Evolutionary conservation across 2,797 vertebrate genomes (phyloP), one percentile per base, ranked within the genome.

Genomic region (Lagorchestes hirsutus): DNA sequence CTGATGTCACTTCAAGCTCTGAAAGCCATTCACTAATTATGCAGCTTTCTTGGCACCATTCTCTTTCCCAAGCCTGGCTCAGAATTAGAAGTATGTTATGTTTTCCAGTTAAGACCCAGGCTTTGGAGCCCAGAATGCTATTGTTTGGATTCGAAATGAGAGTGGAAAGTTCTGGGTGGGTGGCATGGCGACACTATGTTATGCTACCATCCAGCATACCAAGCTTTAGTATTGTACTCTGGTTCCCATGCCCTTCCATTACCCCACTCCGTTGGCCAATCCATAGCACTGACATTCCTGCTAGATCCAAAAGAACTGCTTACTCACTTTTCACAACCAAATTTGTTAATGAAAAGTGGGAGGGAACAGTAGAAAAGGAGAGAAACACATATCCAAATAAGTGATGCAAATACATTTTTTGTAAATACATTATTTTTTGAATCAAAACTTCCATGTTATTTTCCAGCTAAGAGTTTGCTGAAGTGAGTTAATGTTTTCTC

Each of bases 211-310:
- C 54, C 67, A 94, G 92, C 16, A 28, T 55, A 91, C 92, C 92
- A 28, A 5, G 40, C 54, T 92, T 29, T 0, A 50, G n/a, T 82
- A n/a, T 18, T 55, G 92, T 13, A n/a, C 91, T 59, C 90, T 92
- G 10, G 54, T 95, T 98, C 96, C 96, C 91, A 28, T 93, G 97
- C 94, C 96, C 94, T 96, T 93, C 52, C 46, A 0, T 55, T 57
- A 56, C 22, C 0, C 56, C 92, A 57, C 55, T 93, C 46, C 1
- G 0, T 40, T 92, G n/a, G 74, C 91, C 91, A 92, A 82, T 40
- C 55, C 67, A 5, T 0, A n/a, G 54, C 0, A 12, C 92, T 94
- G 90, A 95, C 93, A 90, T 59, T 92, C 18, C 40, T 34, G 50
- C 91, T 52, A 67, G 14, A 67, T 93, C 93, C 62, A 90, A 18